Percentiles rank a stretch among this genome's conserved stretches.
phyloP scores from a whole-genome alignment of 2,797 vertebrate species.

The Bradypus variegatus region DNA sequence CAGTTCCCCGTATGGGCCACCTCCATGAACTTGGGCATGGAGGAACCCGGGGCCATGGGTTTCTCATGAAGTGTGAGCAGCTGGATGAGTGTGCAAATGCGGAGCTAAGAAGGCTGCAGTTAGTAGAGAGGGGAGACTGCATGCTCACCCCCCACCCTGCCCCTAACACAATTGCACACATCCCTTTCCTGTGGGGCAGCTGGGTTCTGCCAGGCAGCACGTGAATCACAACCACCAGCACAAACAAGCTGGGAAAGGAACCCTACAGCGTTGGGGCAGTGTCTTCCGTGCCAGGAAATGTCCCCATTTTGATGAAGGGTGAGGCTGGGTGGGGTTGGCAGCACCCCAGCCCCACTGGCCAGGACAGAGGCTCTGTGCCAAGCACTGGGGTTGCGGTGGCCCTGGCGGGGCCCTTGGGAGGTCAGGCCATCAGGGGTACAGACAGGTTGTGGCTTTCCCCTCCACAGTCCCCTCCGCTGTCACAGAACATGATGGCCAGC shows the following conservation, averaged over 20 bases:
- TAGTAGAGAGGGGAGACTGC: constrained; percentile 40
- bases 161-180: constrained; percentile 48
- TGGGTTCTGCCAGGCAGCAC: constrained; percentile 1
- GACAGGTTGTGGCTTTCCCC: too few relatives aligned
- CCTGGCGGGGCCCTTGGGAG: not conserved
- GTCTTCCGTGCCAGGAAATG: constrained; percentile 32
- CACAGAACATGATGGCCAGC: too few relatives aligned
- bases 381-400: too few relatives aligned
- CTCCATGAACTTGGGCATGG: not conserved
- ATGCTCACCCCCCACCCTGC: constrained; percentile 22
- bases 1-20: too few relatives aligned
- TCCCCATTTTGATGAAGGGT: too few relatives aligned
- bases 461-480: too few relatives aligned
- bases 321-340: too few relatives aligned
- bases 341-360: too few relatives aligned
- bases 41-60: too few relatives aligned
- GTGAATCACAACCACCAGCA: constrained; percentile 52
- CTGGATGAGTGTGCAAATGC: rapidly evolving
- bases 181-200: constrained; percentile 58
- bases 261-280: not conserved
- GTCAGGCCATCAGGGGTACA: too few relatives aligned
- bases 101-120: constrained; percentile 33
- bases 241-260: too few relatives aligned
- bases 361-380: too few relatives aligned
- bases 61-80: not conserved